phyloP scores from a whole-genome alignment of 2,113 vertebrate genomes.

The Apus apus region DNA sequence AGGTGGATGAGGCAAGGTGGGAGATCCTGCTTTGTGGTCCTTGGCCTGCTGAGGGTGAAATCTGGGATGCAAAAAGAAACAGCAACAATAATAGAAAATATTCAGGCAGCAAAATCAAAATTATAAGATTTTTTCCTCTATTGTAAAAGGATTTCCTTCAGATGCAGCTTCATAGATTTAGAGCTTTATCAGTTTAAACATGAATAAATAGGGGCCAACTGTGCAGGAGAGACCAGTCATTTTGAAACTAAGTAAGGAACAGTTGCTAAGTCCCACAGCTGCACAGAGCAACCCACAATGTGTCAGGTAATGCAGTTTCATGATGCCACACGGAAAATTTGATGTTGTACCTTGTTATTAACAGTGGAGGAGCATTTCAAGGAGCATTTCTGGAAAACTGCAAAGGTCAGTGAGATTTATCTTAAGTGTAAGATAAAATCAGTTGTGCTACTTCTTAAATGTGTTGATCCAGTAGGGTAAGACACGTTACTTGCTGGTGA shows the following conservation, averaged over 20 bases:
- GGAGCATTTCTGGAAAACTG: no score
- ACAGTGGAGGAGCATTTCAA: no score
- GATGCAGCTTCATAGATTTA: not conserved
- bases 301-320: not conserved
- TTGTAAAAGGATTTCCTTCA: not conserved
- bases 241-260: not conserved
- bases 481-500: not conserved
- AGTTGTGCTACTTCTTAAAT: not conserved
- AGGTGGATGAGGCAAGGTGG: not conserved
- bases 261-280: not conserved
- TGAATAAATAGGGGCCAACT: not conserved
- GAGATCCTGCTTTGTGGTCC: accelerated
- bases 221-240: accelerated
- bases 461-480: not conserved
- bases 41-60: not conserved
- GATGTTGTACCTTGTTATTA: no score
- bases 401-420: not conserved
- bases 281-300: not conserved
- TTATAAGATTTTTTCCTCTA: not conserved
- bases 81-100: not conserved
- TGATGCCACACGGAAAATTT: not conserved
- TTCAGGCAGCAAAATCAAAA: not conserved
- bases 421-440: not conserved
- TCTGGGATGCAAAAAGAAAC: not conserved
- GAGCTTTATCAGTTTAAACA: not conserved